Evolutionary conservation across 2,888 invertebrate species (phyloP), one percentile per base, ranked within the genome.

Genomic region (Proisotoma minuta): DNA sequence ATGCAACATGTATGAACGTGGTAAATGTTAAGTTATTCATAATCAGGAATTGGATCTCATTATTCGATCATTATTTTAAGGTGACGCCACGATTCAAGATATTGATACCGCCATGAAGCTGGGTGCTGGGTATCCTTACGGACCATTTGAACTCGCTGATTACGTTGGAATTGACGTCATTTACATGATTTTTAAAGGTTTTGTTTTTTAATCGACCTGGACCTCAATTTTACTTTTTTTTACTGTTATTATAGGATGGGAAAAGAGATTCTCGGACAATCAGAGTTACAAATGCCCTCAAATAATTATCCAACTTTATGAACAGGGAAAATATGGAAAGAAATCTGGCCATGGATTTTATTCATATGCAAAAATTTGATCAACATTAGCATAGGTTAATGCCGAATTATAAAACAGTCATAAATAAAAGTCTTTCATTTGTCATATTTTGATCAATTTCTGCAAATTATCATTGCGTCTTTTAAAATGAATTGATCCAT

Each of bases 281-380:
- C 29, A 50, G 22, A 1, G 15, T 10, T 47, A 52, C 24, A 18
- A 29, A 12, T 61, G 63, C 43, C 68, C 68, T n/a, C 43, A 56
- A 27, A 54, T 43, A 8, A 22, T 83, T 39, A 76, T 79, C 65
- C 78, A 80, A 69, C 70, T 82, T 67, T 82, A 83, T 15, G 73
- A 74, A 8, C 81, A 82, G 63, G 82, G 82, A 12, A 82, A 82
- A 73, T 71, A 80, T 1, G 83, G 83, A 1, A 74, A 76, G 53
- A 84, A 84, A 73, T 75, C 79, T 24, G 83, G 83, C 22, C 79
- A 82, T 74, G 83, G 84, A 40, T 83, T 84, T 75, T 84, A 81
- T 74, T 79, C 80, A 43, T 80, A 83, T 65, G n/a, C 10, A 52
- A 8, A 12, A 22, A 8, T 8, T 48, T 18, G 47, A n/a, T n/a